phyloP scores from a whole-genome alignment of 2,113 vertebrate species.

The Falco punctatus region DNA sequence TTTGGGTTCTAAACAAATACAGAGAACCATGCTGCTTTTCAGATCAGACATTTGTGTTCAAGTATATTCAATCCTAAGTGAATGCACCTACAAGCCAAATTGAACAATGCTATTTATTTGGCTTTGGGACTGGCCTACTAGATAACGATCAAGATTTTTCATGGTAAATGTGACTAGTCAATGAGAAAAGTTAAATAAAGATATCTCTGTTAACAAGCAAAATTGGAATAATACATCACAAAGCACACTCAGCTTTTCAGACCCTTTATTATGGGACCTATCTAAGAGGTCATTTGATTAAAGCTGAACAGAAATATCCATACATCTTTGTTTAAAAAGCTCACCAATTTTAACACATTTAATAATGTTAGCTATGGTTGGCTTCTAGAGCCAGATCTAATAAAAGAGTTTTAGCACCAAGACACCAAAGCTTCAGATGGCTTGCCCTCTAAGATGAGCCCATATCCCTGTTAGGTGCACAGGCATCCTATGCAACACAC shows the following conservation, averaged over 20 bases:
- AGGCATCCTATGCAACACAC: neutral
- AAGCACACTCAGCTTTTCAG: neutral
- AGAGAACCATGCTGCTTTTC: neutral
- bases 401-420: neutral
- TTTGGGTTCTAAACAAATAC: neutral
- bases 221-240: conserved; percentile 33
- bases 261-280: neutral
- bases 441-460: neutral
- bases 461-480: neutral
- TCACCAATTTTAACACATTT: neutral
- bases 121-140: neutral
- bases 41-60: neutral
- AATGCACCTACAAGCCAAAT: neutral
- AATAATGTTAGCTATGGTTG: neutral
- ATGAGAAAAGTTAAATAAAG: conserved; percentile 52
- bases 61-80: neutral
- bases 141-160: conserved; percentile 13
- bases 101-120: conserved; percentile 6
- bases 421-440: neutral
- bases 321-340: neutral
- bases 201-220: conserved; percentile 6
- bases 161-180: conserved; percentile 6
- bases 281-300: neutral
- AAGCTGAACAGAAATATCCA: neutral
- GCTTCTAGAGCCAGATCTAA: neutral